Conservation (phyloP, 2,113 vertebrate genomes). For the Zosterops hypoxanthus region DNA sequence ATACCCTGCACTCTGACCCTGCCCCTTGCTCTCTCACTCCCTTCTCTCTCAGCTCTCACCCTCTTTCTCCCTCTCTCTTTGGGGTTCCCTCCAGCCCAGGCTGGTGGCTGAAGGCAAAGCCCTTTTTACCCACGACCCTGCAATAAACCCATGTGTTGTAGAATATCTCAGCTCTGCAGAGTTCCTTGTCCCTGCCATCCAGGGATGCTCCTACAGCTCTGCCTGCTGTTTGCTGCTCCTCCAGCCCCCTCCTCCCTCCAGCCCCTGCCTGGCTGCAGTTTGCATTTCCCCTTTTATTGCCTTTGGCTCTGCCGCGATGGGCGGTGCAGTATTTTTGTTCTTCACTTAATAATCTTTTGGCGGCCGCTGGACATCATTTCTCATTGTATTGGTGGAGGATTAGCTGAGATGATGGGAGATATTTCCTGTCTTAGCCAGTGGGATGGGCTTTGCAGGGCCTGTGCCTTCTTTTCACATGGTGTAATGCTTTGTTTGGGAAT, state of each 20-base stretch:
- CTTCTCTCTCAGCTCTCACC: too few relatives aligned
- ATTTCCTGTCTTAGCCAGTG: constrained; percentile 77
- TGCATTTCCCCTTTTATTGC: constrained; percentile 73
- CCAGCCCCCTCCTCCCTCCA: constrained; percentile 6
- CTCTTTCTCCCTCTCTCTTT: too few relatives aligned
- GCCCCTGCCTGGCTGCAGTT: constrained; percentile 33
- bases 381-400: constrained; percentile 78
- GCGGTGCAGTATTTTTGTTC: constrained; percentile 70
- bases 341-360: constrained; percentile 75
- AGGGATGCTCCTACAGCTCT: too few relatives aligned
- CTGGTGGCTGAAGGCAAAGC: too few relatives aligned
- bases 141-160: too few relatives aligned
- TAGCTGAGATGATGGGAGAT: constrained; percentile 75
- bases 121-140: too few relatives aligned
- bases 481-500: constrained; percentile 71
- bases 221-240: constrained; percentile 15
- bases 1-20: too few relatives aligned
- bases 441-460: constrained; percentile 68
- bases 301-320: constrained; percentile 72
- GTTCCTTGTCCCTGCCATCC: too few relatives aligned
- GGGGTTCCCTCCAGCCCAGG: too few relatives aligned
- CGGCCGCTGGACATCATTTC: constrained; percentile 64
- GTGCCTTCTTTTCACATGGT: constrained; percentile 71
- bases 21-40: too few relatives aligned
- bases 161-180: too few relatives aligned